A percentile compares a stretch with the other conserved stretches of the same genome.
phyloP scores from a whole-genome alignment of 2,113 vertebrate species.

The Macroglossus sobrinus region DNA sequence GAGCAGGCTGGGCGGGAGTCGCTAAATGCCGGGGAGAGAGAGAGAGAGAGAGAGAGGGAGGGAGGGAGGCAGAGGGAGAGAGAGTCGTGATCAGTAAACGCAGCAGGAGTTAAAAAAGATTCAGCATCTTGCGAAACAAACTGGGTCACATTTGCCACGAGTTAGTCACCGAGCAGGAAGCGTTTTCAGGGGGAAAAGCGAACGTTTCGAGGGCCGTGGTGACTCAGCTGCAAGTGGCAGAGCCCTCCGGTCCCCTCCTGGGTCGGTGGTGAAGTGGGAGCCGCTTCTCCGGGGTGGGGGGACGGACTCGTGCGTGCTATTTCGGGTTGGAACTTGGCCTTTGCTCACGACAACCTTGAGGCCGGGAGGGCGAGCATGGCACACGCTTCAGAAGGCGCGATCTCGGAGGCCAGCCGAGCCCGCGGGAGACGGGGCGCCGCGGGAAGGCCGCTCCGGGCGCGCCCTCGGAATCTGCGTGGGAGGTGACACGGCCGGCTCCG shows the following conservation, averaged over 20 bases:
- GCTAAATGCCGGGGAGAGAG: neutral
- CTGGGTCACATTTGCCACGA: constrained; percentile 62
- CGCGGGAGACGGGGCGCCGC: neutral
- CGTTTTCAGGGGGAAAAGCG: neutral
- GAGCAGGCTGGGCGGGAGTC: neutral
- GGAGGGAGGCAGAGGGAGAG: neutral
- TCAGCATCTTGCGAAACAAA: constrained; percentile 62
- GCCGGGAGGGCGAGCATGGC: neutral
- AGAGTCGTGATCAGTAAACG: constrained; percentile 67
- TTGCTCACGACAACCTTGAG: neutral
- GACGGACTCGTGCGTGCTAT: neutral
- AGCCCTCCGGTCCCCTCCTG: neutral
- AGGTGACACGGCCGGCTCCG: neutral
- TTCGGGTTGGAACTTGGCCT: constrained; percentile 26
- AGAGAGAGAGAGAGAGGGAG: no score
- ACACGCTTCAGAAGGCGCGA: neutral
- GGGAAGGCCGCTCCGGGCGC: neutral
- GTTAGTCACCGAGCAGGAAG: constrained; percentile 50
- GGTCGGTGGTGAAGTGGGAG: neutral
- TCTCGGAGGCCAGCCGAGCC: neutral
- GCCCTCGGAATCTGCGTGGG: neutral
- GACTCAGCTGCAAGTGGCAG: neutral
- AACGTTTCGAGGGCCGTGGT: neutral
- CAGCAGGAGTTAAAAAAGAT: constrained; percentile 53
- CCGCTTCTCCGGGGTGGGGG: rapidly evolving